phyloP scores from a whole-genome alignment of 2,113 vertebrate genomes.

The Phalacrocorax carbo region DNA sequence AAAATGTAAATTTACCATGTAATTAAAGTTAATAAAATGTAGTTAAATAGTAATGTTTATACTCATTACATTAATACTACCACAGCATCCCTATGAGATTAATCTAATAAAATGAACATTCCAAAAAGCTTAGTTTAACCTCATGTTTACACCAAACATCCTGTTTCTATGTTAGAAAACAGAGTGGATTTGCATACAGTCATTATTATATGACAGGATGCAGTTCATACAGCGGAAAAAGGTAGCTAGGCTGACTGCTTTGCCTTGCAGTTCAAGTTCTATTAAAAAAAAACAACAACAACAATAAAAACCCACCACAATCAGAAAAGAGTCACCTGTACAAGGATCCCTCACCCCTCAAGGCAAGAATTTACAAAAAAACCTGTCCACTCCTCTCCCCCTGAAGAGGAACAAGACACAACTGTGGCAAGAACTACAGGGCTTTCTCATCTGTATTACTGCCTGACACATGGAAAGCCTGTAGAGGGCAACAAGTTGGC shows the following conservation, averaged over 20 bases:
- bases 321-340: background rate
- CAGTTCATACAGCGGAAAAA: background rate
- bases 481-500: background rate
- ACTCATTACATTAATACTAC: background rate
- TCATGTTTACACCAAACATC: slow-evolving; percentile 11
- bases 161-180: background rate
- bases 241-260: background rate
- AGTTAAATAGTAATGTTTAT: background rate
- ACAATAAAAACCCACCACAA: background rate
- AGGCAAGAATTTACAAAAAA: background rate
- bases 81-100: background rate
- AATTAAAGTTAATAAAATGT: background rate
- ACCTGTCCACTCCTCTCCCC: background rate
- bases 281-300: background rate
- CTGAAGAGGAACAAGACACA: background rate
- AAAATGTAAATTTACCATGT: background rate
- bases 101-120: slow-evolving; percentile 10
- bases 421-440: background rate
- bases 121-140: slow-evolving; percentile 51
- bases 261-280: background rate
- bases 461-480: background rate
- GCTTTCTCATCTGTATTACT: background rate
- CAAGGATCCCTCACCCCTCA: background rate
- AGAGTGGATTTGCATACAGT: background rate
- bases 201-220: background rate